Conservation (phyloP, 2,888 invertebrate genomes). For the Tiliacea aurago region DNA sequence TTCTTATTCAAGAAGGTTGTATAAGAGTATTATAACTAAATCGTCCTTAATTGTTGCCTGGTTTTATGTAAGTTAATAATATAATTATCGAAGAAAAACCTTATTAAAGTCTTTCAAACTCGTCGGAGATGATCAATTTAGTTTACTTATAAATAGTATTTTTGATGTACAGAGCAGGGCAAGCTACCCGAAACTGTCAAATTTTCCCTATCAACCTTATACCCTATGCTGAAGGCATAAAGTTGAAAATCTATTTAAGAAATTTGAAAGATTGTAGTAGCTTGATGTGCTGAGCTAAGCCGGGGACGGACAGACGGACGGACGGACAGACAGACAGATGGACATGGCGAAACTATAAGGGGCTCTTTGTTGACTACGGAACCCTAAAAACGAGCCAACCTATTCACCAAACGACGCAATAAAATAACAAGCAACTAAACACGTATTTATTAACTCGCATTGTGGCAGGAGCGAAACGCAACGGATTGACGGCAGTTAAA, state of each 20-base stretch:
- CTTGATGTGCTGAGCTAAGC: too few species aligned
- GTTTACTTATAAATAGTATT: too few species aligned
- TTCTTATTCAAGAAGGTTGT: slow-evolving; percentile 16
- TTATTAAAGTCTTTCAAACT: neutral
- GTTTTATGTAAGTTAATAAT: slow-evolving; percentile 9
- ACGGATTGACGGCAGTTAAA: slow-evolving; percentile 59
- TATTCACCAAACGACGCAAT: slow-evolving; percentile 16
- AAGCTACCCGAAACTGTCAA: too few species aligned
- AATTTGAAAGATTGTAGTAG: too few species aligned
- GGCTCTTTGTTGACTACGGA: too few species aligned
- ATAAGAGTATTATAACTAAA: slow-evolving; percentile 2
- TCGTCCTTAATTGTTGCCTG: neutral
- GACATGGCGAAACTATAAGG: too few species aligned
- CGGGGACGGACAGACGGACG: too few species aligned
- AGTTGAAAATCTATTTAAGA: too few species aligned
- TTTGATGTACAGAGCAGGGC: too few species aligned
- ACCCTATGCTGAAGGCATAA: too few species aligned
- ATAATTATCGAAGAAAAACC: neutral
- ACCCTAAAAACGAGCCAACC: slow-evolving; percentile 16
- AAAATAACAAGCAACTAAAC: slow-evolving; percentile 39
- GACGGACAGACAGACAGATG: too few species aligned
- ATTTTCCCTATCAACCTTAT: too few species aligned
- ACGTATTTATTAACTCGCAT: slow-evolving; percentile 45
- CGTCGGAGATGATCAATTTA: neutral
- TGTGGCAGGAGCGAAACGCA: slow-evolving; percentile 44